These are phyloP conservation scores for Formica aserva DNA, from an alignment of 2,888 invertebrate species.

Conservation along the genomic window DNA sequence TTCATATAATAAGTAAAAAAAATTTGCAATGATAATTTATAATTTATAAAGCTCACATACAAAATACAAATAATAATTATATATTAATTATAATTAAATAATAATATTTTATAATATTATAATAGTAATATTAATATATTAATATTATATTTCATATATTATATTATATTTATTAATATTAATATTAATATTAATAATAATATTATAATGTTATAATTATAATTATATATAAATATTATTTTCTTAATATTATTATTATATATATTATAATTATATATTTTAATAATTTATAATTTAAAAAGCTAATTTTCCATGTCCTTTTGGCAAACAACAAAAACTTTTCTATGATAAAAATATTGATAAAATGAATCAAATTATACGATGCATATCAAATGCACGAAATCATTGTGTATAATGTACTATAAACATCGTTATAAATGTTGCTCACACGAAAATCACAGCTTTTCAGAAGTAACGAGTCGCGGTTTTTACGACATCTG, in stretches of 20 bases:
- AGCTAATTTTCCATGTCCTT: not conserved
- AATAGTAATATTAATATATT: too few relatives aligned
- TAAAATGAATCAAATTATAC: not conserved
- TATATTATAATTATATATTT: too few relatives aligned
- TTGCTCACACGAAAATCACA: not conserved
- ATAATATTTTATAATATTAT: too few relatives aligned
- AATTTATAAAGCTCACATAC: too few relatives aligned
- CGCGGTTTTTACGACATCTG: slow-evolving; percentile 13
- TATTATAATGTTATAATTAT: too few relatives aligned
- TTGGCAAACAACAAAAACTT: not conserved
- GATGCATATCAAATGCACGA: not conserved
- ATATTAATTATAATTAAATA: too few relatives aligned
- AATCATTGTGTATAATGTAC: not conserved
- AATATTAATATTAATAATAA: too few relatives aligned
- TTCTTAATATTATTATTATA: too few relatives aligned
- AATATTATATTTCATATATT: too few relatives aligned
- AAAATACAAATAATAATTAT: too few relatives aligned
- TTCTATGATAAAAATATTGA: slow-evolving; percentile 4
- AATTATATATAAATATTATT: too few relatives aligned
- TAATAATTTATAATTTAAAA: not conserved
- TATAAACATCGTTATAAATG: not conserved
- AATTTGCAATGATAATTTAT: not conserved
- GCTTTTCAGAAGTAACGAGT: not conserved
- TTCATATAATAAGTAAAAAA: not conserved
- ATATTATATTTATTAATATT: too few relatives aligned